Evolutionary conservation across 2,113 vertebrate species (phyloP).

Genomic region (Perognathus longimembris): DNA sequence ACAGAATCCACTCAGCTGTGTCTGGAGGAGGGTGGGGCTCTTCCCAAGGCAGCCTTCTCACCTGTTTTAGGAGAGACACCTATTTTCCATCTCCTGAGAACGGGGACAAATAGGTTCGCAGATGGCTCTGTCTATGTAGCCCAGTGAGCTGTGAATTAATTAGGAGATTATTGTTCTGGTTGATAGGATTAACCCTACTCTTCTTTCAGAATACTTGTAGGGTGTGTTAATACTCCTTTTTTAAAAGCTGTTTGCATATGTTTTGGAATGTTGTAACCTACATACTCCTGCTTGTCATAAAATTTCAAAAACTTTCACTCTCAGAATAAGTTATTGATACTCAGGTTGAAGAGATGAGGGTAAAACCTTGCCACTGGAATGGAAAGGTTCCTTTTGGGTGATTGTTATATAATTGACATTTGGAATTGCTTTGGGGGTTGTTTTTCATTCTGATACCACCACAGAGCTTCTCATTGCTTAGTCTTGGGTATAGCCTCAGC

Average conservation of each 20-base stretch:
- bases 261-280: constrained; percentile 28
- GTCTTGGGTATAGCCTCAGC: not conserved
- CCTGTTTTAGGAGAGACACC: constrained; percentile 63
- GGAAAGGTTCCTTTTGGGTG: not conserved
- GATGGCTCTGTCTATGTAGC: constrained; percentile 80
- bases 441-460: not conserved
- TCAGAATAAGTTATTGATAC: too few species aligned
- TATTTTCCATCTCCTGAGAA: constrained; percentile 71
- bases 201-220: constrained; percentile 67
- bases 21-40: constrained; percentile 32
- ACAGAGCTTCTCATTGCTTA: not conserved
- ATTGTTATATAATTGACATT: constrained; percentile 38
- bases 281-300: not conserved
- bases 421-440: not conserved
- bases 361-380: constrained; percentile 44
- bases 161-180: constrained; percentile 73
- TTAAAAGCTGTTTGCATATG: not conserved
- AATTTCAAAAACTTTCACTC: constrained; percentile 16
- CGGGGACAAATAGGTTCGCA: constrained; percentile 73
- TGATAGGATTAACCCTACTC: constrained; percentile 71
- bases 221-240: not conserved
- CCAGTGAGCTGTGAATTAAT: constrained; percentile 84
- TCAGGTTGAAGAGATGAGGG: not conserved
- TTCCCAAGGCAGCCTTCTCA: constrained; percentile 21
- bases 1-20: constrained; percentile 57